These are phyloP conservation scores for Apantesis nais DNA, from an alignment of 2,888 invertebrate species.

Conservation along the genomic window DNA sequence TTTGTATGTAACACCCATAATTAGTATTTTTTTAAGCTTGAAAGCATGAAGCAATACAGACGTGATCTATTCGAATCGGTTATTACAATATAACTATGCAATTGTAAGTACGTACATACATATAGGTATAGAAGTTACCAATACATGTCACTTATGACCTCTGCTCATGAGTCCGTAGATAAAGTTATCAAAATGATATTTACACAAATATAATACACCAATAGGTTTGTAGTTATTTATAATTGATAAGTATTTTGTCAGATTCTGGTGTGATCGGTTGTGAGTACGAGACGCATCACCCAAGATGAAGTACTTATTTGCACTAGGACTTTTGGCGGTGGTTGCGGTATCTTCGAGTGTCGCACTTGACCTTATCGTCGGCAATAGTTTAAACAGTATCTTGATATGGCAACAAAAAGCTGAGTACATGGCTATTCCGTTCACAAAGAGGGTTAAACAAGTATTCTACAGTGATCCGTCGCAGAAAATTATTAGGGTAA, in stretches of 20 bases:
- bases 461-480: conserved; percentile 66
- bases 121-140: not conserved
- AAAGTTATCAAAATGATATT: conserved; percentile 12
- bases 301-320: conserved; percentile 59
- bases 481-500: conserved; percentile 53
- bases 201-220: conserved; percentile 4
- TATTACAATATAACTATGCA: no score
- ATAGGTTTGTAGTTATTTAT: not conserved
- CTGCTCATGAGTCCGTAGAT: conserved; percentile 2
- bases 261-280: conserved; percentile 8
- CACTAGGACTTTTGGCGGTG: conserved; percentile 52
- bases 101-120: not conserved
- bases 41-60: no score
- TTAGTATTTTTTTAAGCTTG: no score
- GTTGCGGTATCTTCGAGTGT: conserved; percentile 55
- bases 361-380: conserved; percentile 64
- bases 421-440: conserved; percentile 66
- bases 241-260: not conserved
- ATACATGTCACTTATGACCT: conserved; percentile 8
- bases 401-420: conserved; percentile 66
- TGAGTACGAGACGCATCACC: not conserved
- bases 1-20: no score
- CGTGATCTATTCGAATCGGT: no score
- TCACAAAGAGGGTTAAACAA: conserved; percentile 71
- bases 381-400: conserved; percentile 61